These are phyloP conservation scores for Blennius ocellaris DNA, from an alignment of 2,113 vertebrate genomes.

Conservation along the genomic window DNA sequence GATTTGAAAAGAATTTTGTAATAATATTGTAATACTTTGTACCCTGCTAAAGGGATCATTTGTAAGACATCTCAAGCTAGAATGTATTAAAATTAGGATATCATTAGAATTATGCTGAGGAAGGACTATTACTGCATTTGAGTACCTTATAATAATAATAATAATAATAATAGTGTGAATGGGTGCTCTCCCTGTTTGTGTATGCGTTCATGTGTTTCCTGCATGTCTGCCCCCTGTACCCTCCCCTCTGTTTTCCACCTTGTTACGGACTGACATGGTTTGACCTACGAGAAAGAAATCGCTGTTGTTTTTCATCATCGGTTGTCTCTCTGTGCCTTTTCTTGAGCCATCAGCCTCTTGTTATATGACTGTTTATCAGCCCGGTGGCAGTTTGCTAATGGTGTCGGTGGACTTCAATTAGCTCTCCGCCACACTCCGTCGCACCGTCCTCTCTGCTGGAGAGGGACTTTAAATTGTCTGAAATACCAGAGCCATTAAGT, in stretches of 20 bases:
- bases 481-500: slow-evolving; percentile 67
- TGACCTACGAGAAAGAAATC: slow-evolving; percentile 45
- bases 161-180: neutral
- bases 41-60: no score
- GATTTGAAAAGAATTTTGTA: no score
- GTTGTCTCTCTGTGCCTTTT: slow-evolving; percentile 38
- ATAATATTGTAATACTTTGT: no score
- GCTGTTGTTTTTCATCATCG: slow-evolving; percentile 44
- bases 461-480: slow-evolving; percentile 69
- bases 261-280: slow-evolving; percentile 18
- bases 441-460: slow-evolving; percentile 56
- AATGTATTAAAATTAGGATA: no score
- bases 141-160: no score
- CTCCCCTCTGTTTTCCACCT: neutral
- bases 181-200: neutral
- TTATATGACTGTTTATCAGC: slow-evolving; percentile 66
- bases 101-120: no score
- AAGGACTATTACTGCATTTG: no score
- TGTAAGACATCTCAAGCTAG: no score
- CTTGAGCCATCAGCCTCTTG: slow-evolving; percentile 41
- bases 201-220: neutral
- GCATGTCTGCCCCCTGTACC: neutral
- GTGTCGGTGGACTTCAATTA: slow-evolving; percentile 78
- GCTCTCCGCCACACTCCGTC: slow-evolving; percentile 51
- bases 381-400: slow-evolving; percentile 72